These are phyloP conservation scores for Meloidogyne floridensis DNA, from an alignment of 1,140 invertebrate species.

Conservation along the genomic window DNA sequence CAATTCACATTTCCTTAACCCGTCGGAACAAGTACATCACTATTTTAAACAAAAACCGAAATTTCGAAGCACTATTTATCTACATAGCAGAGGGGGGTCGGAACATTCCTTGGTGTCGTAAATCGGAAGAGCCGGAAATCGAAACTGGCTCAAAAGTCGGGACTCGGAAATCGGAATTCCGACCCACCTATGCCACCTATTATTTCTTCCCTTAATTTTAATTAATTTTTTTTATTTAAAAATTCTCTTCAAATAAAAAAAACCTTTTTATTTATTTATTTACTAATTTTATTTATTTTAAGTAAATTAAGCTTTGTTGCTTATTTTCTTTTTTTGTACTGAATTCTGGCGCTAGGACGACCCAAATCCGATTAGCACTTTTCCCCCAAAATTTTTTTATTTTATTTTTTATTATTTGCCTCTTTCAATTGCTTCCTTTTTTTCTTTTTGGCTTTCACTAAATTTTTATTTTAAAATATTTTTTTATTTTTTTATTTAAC, in stretches of 20 bases:
- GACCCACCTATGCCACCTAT: too few species aligned
- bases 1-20: too few species aligned
- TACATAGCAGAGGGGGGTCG: too few species aligned
- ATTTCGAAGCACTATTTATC: too few species aligned
- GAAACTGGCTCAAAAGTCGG: too few species aligned
- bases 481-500: too few species aligned
- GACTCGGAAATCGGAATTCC: too few species aligned
- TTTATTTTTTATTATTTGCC: background rate
- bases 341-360: background rate
- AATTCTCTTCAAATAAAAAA: background rate
- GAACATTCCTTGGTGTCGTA: too few species aligned
- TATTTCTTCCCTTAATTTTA: background rate
- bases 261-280: background rate
- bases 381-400: background rate
- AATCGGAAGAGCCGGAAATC: too few species aligned
- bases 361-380: constrained; percentile 6
- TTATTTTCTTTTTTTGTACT: background rate
- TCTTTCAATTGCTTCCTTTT: background rate
- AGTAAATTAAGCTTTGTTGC: background rate
- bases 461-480: background rate
- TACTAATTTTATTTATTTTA: constrained; percentile 10
- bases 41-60: too few species aligned
- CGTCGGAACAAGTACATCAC: too few species aligned
- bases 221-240: background rate
- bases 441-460: background rate